Base-by-base conservation (phyloP, 2,113 vertebrate genomes). In the Channa argus region DNA sequence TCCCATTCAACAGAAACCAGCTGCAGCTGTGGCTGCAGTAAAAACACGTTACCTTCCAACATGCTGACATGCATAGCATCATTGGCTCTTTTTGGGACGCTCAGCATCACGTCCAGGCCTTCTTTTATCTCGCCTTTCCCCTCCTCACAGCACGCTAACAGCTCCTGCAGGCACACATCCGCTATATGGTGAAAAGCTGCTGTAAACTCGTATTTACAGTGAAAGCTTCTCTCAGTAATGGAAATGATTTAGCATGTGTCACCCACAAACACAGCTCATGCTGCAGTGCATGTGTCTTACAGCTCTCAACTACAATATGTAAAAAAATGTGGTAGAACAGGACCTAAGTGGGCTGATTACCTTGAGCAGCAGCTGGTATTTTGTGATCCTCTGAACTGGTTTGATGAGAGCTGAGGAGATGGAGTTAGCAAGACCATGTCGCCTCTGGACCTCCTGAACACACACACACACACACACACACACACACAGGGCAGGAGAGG, bases 1-100 rank as follows among this genome's bases (percentile, higher is more conserved):
- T 24, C 24, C 24, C 24, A 24, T 24, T 24, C 24, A 24, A 1
- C 24, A 24, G 24, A 24, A 24, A 24, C 24, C 24, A 24, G 24
- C 24, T 24, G 24, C 24, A 24, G 24, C 24, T 24, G 24, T 24
- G 24, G 24, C 24, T 24, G 24, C 24, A 1, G 4, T 41, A 41
- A 41, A 41, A 41, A 7, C 6, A 8, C 44, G 82, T 83, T 95
- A 99, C 98, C 98, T 95, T 99, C 98, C 91, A 99, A 88, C 98
- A 99, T 99, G 96, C 98, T 99, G 90, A 99, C 97, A 0, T 99
- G 98, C 98, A 99, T 99, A 15, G 98, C 98, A 0, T 99, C 98
- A 1, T 99, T 99, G 43, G 98, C 98, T 91, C 96, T 96, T 93
- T 99, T 99, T 0, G 98, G 98, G 59, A 99, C 98, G 33, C 96